Evolutionary conservation across 1,140 invertebrate genomes (phyloP).

Genomic region (Anastatus disparis): DNA sequence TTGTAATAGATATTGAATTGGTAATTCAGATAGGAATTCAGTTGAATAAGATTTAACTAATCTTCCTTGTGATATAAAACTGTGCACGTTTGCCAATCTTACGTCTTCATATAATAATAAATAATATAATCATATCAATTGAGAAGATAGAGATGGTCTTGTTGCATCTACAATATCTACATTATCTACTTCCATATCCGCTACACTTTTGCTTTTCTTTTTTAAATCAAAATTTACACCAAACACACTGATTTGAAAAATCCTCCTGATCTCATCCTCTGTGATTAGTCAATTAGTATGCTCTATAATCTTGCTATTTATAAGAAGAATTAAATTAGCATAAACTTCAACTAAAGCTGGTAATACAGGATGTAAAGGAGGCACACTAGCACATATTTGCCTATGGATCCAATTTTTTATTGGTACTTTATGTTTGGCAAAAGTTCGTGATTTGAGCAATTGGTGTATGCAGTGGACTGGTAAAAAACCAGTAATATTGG

Average conservation of each 20-base stretch:
- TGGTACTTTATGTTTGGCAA: slow-evolving; percentile 94
- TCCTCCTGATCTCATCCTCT: slow-evolving; percentile 87
- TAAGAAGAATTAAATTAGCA: slow-evolving; percentile 90
- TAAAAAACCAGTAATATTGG: slow-evolving; percentile 89
- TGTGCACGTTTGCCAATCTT: slow-evolving; percentile 81
- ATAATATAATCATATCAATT: slow-evolving; percentile 92
- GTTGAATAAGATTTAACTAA: slow-evolving; percentile 89
- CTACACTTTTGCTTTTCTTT: slow-evolving; percentile 44
- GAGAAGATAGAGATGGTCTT: slow-evolving; percentile 83
- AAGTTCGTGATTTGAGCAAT: slow-evolving; percentile 91
- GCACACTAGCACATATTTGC: slow-evolving; percentile 87
- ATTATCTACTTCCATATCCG: slow-evolving; percentile 66
- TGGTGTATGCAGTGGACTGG: slow-evolving; percentile 98
- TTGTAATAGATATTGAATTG: slow-evolving; percentile 93
- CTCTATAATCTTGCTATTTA: slow-evolving; percentile 77
- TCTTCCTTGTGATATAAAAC: slow-evolving; percentile 74
- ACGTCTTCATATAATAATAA: slow-evolving; percentile 93
- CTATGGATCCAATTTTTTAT: slow-evolving; percentile 96
- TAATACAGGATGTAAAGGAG: slow-evolving; percentile 92
- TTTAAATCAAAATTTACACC: slow-evolving; percentile 75
- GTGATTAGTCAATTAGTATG: slow-evolving; percentile 91
- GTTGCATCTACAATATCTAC: slow-evolving; percentile 59
- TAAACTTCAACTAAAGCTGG: slow-evolving; percentile 95
- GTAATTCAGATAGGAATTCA: slow-evolving; percentile 89
- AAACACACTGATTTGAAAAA: slow-evolving; percentile 84